phyloP scores from a whole-genome alignment of 2,888 invertebrate genomes.

The Gymnoscelis rufifasciata region DNA sequence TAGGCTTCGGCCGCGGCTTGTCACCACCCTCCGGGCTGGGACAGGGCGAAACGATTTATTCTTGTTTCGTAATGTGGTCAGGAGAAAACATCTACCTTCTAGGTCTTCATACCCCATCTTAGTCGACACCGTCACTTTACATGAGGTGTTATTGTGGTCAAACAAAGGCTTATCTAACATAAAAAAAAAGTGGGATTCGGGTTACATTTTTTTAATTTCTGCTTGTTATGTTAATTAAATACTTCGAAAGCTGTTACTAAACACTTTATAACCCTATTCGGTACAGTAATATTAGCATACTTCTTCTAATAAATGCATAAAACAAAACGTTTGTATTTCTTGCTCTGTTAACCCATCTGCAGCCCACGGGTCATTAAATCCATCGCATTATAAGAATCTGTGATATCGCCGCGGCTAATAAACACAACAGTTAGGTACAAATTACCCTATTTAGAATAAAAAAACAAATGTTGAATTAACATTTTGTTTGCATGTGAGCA shows the following conservation, averaged over 20 bases:
- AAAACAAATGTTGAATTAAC: constrained; percentile 3
- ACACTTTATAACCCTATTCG: background rate
- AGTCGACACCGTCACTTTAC: too few species aligned
- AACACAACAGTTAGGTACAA: constrained; percentile 12
- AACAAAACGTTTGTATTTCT: constrained; percentile 24
- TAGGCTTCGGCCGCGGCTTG: too few species aligned
- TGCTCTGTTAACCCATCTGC: constrained; percentile 40
- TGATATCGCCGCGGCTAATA: constrained; percentile 22
- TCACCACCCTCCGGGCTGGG: too few species aligned
- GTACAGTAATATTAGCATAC: background rate
- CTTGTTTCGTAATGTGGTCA: too few species aligned
- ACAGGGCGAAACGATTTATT: too few species aligned
- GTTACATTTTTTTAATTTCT: too few species aligned
- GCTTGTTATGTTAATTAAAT: background rate
- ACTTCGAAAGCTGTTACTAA: background rate
- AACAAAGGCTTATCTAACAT: too few species aligned
- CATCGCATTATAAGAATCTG: constrained; percentile 22
- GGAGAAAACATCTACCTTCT: too few species aligned
- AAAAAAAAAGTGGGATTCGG: too few species aligned
- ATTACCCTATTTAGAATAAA: constrained; percentile 4
- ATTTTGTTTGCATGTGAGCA: background rate
- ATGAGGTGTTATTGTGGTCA: too few species aligned
- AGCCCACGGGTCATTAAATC: constrained; percentile 44
- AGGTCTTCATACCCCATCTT: too few species aligned
- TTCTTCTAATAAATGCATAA: constrained; percentile 25